Conservation (phyloP, 2,888 invertebrate species). For the Diadegma fenestrale region DNA sequence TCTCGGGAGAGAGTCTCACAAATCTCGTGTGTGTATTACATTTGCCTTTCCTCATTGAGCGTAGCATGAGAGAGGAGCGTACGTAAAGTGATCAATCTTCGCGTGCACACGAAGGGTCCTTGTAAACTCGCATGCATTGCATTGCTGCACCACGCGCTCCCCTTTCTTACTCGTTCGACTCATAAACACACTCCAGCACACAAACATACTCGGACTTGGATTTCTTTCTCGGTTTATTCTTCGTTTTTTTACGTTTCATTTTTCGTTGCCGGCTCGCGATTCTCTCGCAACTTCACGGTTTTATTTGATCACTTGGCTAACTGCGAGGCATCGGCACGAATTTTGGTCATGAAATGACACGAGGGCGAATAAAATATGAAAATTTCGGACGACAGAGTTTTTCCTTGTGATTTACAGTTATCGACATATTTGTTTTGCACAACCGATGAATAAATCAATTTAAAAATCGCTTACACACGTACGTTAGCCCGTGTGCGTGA, state of each 20-base stretch:
- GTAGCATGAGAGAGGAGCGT: conserved; percentile 24
- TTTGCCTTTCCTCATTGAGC: conserved; percentile 47
- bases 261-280: conserved; percentile 24
- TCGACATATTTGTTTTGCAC: background rate
- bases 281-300: conserved; percentile 49
- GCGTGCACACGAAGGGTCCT: conserved; percentile 62
- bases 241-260: conserved; percentile 2
- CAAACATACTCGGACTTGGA: conserved; percentile 27
- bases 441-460: background rate
- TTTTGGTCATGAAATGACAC: conserved; percentile 3
- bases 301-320: conserved; percentile 57
- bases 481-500: conserved; percentile 24
- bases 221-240: conserved; percentile 20
- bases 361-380: background rate
- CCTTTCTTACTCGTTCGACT: conserved; percentile 56
- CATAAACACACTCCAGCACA: conserved; percentile 57
- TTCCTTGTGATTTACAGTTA: background rate
- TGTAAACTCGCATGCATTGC: conserved; percentile 55
- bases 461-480: background rate
- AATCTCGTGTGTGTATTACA: conserved; percentile 45
- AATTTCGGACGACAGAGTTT: background rate
- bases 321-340: conserved; percentile 20
- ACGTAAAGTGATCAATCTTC: conserved; percentile 63
- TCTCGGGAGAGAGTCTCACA: conserved; percentile 23
- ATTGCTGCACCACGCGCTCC: conserved; percentile 42